Evolutionary conservation across 2,113 vertebrate genomes (phyloP).

Genomic region (Urocitellus parryii): DNA sequence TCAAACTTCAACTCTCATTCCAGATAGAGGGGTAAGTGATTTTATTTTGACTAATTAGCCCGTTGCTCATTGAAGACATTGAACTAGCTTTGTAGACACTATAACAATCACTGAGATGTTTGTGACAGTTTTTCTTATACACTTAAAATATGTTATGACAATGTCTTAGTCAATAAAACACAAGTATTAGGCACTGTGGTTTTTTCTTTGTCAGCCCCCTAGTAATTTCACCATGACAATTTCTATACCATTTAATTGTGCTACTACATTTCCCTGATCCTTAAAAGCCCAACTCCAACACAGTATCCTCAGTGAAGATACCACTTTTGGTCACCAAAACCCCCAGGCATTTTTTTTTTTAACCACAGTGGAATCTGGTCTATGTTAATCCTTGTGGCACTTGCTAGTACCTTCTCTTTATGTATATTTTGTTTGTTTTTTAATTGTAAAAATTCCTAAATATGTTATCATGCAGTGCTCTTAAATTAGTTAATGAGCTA

Average conservation of each 20-base stretch:
- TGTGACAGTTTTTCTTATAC: neutral
- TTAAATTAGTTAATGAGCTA: neutral
- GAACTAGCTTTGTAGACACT: neutral
- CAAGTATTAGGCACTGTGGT: neutral
- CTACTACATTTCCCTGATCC: neutral
- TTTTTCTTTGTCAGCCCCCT: neutral
- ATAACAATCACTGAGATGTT: neutral
- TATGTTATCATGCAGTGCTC: neutral
- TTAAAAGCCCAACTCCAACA: neutral
- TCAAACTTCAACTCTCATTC: neutral
- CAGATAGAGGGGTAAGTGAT: neutral
- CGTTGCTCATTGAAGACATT: neutral
- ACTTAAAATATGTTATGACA: neutral
- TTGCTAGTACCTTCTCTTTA: neutral
- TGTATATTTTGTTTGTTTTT: neutral
- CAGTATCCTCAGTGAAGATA: neutral
- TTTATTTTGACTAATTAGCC: slow-evolving; percentile 46
- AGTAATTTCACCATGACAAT: neutral
- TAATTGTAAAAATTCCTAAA: neutral
- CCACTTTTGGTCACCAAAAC: slow-evolving; percentile 6
- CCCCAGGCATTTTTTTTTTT: neutral
- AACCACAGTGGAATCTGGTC: neutral
- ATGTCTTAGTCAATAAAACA: slow-evolving; percentile 3
- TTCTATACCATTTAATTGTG: neutral
- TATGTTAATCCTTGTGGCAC: neutral